These are phyloP conservation scores for Lasioglossum oenotherae DNA, from an alignment of 2,888 invertebrate species.

Conservation along the genomic window DNA sequence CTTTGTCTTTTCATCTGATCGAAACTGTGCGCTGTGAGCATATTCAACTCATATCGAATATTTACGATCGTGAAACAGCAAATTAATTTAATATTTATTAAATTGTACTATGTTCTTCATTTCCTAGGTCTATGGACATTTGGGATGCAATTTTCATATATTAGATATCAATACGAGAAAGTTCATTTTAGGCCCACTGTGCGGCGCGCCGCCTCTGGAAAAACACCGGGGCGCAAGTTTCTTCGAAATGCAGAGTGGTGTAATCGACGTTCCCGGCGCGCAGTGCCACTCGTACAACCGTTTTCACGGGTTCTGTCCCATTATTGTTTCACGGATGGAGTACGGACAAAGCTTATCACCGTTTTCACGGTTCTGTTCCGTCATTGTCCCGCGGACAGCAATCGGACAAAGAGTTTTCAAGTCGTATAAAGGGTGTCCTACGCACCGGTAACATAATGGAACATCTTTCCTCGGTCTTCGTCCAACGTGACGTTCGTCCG, in stretches of 20 bases:
- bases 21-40: too few species aligned
- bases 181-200: too few species aligned
- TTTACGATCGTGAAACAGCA: too few species aligned
- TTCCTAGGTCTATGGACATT: too few species aligned
- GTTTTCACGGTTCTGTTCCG: conserved; percentile 51
- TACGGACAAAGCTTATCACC: conserved; percentile 51
- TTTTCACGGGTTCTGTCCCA: conserved; percentile 47
- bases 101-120: too few species aligned
- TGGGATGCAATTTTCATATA: too few species aligned
- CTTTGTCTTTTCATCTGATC: too few species aligned
- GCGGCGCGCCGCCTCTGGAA: too few species aligned
- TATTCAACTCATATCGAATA: too few species aligned
- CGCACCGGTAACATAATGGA: conserved; percentile 43
- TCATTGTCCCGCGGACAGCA: conserved; percentile 48
- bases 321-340: conserved; percentile 51
- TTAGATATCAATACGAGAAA: too few species aligned
- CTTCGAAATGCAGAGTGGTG: neutral
- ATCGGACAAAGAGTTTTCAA: conserved; percentile 57
- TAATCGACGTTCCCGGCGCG: conserved; percentile 19
- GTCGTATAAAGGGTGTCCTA: conserved; percentile 48
- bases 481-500: neutral
- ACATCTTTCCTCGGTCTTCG: conserved; percentile 35
- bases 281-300: neutral
- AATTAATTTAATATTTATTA: too few species aligned
- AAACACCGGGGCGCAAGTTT: conserved; percentile 24